Conservation (phyloP, 2,888 invertebrate genomes). For the Drosophila macrospina region DNA sequence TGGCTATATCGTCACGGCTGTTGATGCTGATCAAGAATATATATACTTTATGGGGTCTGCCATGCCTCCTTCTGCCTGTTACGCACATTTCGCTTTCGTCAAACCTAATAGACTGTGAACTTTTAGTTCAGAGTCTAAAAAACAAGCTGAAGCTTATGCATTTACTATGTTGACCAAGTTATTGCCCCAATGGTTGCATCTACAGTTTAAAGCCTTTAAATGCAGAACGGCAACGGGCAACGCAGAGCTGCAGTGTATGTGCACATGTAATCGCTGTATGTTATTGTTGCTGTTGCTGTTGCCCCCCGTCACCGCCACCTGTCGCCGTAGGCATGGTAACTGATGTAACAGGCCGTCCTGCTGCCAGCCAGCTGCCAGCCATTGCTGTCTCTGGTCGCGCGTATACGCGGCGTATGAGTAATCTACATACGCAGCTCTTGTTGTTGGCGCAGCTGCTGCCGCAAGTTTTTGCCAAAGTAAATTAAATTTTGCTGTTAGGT, state of each 20-base stretch:
- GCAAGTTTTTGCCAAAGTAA: slow-evolving; percentile 74
- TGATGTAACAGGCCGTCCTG: slow-evolving; percentile 61
- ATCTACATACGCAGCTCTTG: slow-evolving; percentile 39
- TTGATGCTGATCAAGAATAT: too few relatives aligned
- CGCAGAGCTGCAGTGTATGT: slow-evolving; percentile 19
- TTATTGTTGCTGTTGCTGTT: slow-evolving; percentile 11
- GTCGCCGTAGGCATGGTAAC: slow-evolving; percentile 67
- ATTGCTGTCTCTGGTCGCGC: slow-evolving; percentile 1
- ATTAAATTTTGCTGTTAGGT: slow-evolving; percentile 74
- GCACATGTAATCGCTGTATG: slow-evolving; percentile 28
- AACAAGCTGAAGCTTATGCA: not conserved
- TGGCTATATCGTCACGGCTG: too few relatives aligned
- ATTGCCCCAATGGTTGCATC: not conserved
- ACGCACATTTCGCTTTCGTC: too few relatives aligned
- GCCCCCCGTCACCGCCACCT: slow-evolving; percentile 58
- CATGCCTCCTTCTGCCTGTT: too few relatives aligned
- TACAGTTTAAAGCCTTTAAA: slow-evolving; percentile 42
- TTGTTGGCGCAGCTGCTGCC: slow-evolving; percentile 65
- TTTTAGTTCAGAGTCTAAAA: too few relatives aligned
- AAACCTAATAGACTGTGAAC: too few relatives aligned
- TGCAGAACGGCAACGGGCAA: slow-evolving; percentile 46
- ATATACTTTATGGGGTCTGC: too few relatives aligned
- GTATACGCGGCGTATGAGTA: slow-evolving; percentile 53
- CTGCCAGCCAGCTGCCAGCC: slow-evolving; percentile 33
- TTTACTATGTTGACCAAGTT: not conserved